Percentiles rank a stretch among this genome's conserved stretches.
phyloP scores from a whole-genome alignment of 92 coral and sea anemone species.

The Muricea muricata region DNA sequence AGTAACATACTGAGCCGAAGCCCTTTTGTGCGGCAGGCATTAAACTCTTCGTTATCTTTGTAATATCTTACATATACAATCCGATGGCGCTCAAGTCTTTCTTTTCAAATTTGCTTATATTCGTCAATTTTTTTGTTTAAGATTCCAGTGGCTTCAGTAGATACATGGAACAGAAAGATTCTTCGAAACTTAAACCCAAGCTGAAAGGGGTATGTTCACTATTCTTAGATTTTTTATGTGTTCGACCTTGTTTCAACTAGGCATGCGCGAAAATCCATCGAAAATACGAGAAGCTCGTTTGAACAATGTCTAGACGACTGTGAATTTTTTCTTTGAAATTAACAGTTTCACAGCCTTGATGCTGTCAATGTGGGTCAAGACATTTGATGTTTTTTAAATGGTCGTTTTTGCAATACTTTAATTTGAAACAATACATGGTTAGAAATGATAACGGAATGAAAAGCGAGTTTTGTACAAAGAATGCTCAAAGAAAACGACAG shows the following conservation, averaged over 20 bases:
- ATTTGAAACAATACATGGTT: not conserved
- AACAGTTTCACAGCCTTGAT: too few species aligned
- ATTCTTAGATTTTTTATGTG: not conserved
- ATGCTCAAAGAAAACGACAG: not conserved
- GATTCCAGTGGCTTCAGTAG: conserved; percentile 10
- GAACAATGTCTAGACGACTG: too few species aligned
- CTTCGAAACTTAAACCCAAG: conserved; percentile 17
- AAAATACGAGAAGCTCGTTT: too few species aligned
- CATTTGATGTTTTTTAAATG: too few species aligned
- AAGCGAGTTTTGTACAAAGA: not conserved
- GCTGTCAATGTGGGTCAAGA: too few species aligned
- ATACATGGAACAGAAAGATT: conserved; percentile 26
- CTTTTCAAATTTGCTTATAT: not conserved
- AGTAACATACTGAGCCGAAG: too few species aligned
- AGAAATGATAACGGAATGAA: not conserved
- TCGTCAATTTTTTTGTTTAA: conserved; percentile 10
- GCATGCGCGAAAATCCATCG: too few species aligned
- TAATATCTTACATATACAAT: not conserved
- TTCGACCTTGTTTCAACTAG: not conserved
- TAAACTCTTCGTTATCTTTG: not conserved
- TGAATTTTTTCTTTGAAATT: not conserved
- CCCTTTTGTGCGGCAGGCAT: too few species aligned
- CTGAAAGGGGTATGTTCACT: conserved; percentile 26
- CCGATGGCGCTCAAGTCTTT: too few species aligned
- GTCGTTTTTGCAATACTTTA: too few species aligned